Percentiles rank a stretch among this genome's conserved stretches.
Evolutionary conservation across 2,113 vertebrate genomes (phyloP).

Genomic region (Panthera tigris): DNA sequence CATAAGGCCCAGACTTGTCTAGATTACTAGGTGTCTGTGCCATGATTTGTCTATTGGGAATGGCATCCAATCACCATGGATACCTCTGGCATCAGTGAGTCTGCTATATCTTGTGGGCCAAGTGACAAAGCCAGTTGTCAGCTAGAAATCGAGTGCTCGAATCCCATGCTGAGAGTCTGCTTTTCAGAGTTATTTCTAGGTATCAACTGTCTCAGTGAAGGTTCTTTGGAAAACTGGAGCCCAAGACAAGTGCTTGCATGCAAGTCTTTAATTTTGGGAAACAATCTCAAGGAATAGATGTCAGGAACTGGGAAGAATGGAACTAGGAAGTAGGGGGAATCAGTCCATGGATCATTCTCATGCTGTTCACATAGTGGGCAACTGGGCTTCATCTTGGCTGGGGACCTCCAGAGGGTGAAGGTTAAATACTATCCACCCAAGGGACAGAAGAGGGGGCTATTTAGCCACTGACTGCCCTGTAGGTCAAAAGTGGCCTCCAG

Average conservation of each 20-base stretch:
- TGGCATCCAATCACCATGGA: neutral
- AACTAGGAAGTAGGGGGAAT: neutral
- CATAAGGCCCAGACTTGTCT: neutral
- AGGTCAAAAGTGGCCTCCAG: neutral
- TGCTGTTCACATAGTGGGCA: neutral
- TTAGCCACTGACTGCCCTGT: neutral
- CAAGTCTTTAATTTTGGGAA: neutral
- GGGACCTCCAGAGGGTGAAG: neutral
- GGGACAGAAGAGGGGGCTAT: neutral
- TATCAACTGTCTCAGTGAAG: neutral
- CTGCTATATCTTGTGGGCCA: neutral
- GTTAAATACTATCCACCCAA: neutral
- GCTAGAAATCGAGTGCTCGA: neutral
- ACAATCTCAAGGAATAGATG: neutral
- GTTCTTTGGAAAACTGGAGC: neutral
- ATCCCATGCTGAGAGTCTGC: neutral
- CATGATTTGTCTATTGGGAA: neutral
- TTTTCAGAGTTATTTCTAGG: neutral
- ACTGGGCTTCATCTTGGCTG: neutral
- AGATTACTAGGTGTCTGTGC: neutral
- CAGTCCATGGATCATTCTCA: neutral
- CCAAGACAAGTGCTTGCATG: neutral
- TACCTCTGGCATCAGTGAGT: neutral
- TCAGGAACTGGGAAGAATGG: neutral
- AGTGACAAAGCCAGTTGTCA: neutral